Percentiles rank a stretch among this genome's conserved stretches.
Evolutionary conservation across 2,888 invertebrate genomes (phyloP).

Genomic region (Drosophila helvetica): DNA sequence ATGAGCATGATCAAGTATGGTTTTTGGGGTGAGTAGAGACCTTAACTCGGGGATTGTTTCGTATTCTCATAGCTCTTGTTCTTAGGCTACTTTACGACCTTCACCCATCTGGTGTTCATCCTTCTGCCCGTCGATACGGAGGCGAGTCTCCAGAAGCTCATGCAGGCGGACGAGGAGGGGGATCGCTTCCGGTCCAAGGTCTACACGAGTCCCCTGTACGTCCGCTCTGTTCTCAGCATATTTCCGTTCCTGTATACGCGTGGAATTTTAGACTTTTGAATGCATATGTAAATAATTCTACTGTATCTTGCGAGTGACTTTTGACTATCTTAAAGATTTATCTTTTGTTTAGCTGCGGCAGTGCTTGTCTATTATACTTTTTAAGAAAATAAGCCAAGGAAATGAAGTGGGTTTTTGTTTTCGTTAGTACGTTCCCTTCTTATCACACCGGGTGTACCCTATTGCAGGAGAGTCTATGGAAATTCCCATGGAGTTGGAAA

Average conservation of each 20-base stretch:
- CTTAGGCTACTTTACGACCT: constrained; percentile 77
- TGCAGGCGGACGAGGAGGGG: constrained; percentile 75
- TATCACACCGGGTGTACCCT: constrained; percentile 12
- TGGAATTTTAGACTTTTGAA: constrained; percentile 76
- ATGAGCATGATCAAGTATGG: constrained; percentile 80
- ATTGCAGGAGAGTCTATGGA: background rate
- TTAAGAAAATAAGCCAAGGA: constrained; percentile 33
- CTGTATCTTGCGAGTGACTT: constrained; percentile 25
- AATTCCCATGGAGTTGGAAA: background rate
- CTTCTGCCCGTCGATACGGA: constrained; percentile 78
- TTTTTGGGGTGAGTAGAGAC: constrained; percentile 73
- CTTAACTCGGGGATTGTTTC: background rate
- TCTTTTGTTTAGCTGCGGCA: constrained; percentile 61
- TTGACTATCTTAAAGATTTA: constrained; percentile 60
- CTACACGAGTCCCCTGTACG: constrained; percentile 81
- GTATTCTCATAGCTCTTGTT: background rate
- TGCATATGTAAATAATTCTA: background rate
- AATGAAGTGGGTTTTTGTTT: constrained; percentile 16
- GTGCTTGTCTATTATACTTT: constrained; percentile 30
- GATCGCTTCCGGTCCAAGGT: constrained; percentile 77
- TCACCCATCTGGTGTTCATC: constrained; percentile 74
- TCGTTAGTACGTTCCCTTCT: background rate
- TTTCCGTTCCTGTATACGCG: constrained; percentile 80
- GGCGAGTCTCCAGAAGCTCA: constrained; percentile 72
- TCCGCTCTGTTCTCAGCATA: constrained; percentile 76